Base-by-base conservation (phyloP, 2,888 invertebrate genomes). In the Apodemia mormo region DNA sequence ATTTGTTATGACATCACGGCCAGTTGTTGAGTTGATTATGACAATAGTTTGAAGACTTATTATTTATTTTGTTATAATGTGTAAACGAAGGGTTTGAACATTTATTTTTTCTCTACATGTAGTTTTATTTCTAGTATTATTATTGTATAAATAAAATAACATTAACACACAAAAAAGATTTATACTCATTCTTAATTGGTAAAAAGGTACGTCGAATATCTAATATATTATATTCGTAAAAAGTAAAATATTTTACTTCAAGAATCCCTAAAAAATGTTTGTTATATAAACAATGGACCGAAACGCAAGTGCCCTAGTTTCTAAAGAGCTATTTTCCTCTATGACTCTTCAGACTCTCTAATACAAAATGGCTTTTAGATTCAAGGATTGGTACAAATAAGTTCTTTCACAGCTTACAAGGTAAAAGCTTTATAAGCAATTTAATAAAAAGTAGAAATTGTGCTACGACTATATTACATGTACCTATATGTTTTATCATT, bases 351-450 rank as follows among this genome's bases (percentile, higher is more conserved):
- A 61, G 61, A 30, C 33, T 61, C 14, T 14, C 61, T 14, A 61
- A 61, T 61, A 61, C 61, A 61, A 61, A 61, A 30, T 61, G 61
- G 61, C 33, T 61, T 61, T 33, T 61, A 61, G 14, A 61, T 61
- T 61, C 33, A 61, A 14, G 61, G 33, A 61, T 33, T 61, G 12
- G 61, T 61, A 61, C 61, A 61, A 61, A 61, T 33, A 29, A 5
- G 6, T 61, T 33, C 61, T 61, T 61, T 61, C 5, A 61, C 14
- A 37, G 33, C 30, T 61, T 33, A 61, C 61, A 33, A 61, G 12
- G 30, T 64, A 43, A 45, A 22, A 68, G 64, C 64, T 68, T 54
- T 22, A 54, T 14, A 22, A 54, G n/a, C 8, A 54, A 49, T 37
- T 1, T 8, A 29, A 37, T 37, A 12, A 33, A 30, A 54, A 33